Base-by-base conservation (phyloP, 2,797 vertebrate genomes). In the Chelon auratus region DNA sequence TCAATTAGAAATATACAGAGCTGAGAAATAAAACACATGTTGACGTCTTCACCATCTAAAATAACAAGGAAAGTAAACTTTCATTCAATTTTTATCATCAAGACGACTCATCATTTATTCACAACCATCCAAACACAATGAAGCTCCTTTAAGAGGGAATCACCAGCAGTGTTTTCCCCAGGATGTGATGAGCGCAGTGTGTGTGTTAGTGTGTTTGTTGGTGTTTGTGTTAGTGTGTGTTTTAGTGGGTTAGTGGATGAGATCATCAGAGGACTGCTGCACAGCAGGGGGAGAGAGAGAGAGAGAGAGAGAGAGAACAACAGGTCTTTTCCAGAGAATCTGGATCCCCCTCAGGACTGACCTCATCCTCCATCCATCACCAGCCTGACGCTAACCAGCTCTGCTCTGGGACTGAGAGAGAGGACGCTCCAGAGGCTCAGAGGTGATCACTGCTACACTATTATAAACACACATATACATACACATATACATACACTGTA, bases 321-420 rank as follows among this genome's bases (percentile, higher is more conserved):
- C 80, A 85, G 86, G 84, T 85, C 80, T 88, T 83, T 83, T 86
- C 82, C 87, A 82, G 53, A 66, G 84, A 83, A 68, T 70, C 81
- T 78, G 86, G 84, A 85, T 78, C 77, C 72, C 84, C 84, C 85
- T 80, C 68, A 83, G 85, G 83, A 80, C 74, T 79, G 81, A 84
- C 83, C 81, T 86, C 87, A 87, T 85, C 82, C 77, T 57, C 74
- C 75, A 81, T 81, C 88, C 86, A 80, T 82, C 86, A 84, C 50
- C 68, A 56, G 3, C 54, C 66, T 45, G 62, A 73, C 26, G 42
- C 67, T 37, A 43, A 60, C 40, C 75, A 62, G 68, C 51, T 37
- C 71, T 45, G 48, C 70, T 39, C 48, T 51, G 61, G 37, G 56
- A 14, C 1, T 22, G 2, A 47, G 73, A n/a, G 50, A 33, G 30